Percentiles rank a stretch among this genome's conserved stretches.
phyloP scores from a whole-genome alignment of 2,797 vertebrate species.

The Lacerta bilineata region DNA sequence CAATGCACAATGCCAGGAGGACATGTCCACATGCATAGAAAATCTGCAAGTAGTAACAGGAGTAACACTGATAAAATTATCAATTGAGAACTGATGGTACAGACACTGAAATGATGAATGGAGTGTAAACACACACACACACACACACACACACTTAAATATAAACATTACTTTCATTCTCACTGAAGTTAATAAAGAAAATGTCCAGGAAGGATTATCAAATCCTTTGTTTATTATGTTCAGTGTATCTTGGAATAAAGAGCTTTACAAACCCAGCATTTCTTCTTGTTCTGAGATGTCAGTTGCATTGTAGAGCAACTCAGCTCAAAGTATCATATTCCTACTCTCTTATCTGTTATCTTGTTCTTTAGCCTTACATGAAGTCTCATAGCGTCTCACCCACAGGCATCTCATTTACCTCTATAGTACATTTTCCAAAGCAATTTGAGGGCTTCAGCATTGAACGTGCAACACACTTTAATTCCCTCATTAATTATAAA shows the following conservation, averaged over 20 bases:
- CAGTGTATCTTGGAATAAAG: constrained; percentile 38
- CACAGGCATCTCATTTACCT: constrained; percentile 60
- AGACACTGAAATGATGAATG: background rate
- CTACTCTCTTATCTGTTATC: constrained; percentile 63
- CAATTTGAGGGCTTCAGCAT: constrained; percentile 46
- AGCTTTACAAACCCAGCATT: constrained; percentile 44
- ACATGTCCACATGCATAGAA: background rate
- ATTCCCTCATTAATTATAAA: constrained; percentile 58
- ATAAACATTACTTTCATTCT: background rate
- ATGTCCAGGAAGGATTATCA: background rate
- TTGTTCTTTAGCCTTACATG: constrained; percentile 60
- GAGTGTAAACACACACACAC: background rate
- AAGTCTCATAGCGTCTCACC: constrained; percentile 48
- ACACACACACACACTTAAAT: background rate
- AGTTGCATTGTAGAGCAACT: constrained; percentile 45
- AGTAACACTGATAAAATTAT: background rate
- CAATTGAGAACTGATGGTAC: background rate
- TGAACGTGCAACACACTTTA: constrained; percentile 44
- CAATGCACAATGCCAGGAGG: background rate
- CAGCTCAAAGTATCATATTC: constrained; percentile 57
- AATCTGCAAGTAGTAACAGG: background rate
- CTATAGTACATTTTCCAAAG: constrained; percentile 40
- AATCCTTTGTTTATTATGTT: constrained; percentile 12
- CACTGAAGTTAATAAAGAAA: background rate
- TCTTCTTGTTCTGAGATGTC: constrained; percentile 39